A percentile compares a stretch with the other conserved stretches of the same genome.
Conservation (phyloP, 92 coral and sea anemone genomes). For the Montipora capitata region DNA sequence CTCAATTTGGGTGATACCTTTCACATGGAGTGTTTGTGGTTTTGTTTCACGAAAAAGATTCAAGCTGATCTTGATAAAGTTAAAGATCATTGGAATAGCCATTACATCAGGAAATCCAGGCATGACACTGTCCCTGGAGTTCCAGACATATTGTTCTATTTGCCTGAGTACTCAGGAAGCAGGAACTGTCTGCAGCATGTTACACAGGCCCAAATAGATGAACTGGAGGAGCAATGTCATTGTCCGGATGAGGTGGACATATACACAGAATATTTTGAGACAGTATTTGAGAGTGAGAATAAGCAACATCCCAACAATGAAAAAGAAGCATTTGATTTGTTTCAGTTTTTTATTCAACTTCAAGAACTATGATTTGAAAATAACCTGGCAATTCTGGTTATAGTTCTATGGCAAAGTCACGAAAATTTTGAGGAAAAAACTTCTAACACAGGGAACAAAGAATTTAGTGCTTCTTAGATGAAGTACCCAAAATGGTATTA, state of each 20-base stretch:
- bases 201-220: slow-evolving; percentile 42
- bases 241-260: slow-evolving; percentile 64
- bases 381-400: no score
- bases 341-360: slow-evolving; percentile 65
- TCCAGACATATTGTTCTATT: slow-evolving; percentile 72
- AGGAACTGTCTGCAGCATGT: slow-evolving; percentile 57
- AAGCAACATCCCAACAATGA: slow-evolving; percentile 69
- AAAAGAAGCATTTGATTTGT: slow-evolving; percentile 72
- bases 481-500: no score
- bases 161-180: slow-evolving; percentile 69
- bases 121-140: slow-evolving; percentile 82
- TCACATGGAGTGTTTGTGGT: slow-evolving; percentile 47
- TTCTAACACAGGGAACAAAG: no score
- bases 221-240: slow-evolving; percentile 51
- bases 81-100: slow-evolving; percentile 79
- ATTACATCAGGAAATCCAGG: slow-evolving; percentile 72
- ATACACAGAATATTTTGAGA: slow-evolving; percentile 72
- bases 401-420: no score
- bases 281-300: slow-evolving; percentile 60
- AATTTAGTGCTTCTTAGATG: no score
- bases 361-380: neutral
- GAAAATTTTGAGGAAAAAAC: no score
- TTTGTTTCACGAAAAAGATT: slow-evolving; percentile 50
- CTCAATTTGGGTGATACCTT: slow-evolving; percentile 69
- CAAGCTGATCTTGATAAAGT: slow-evolving; percentile 77